phyloP scores from a whole-genome alignment of 2,888 invertebrate genomes.

The Chorisops tibialis region DNA sequence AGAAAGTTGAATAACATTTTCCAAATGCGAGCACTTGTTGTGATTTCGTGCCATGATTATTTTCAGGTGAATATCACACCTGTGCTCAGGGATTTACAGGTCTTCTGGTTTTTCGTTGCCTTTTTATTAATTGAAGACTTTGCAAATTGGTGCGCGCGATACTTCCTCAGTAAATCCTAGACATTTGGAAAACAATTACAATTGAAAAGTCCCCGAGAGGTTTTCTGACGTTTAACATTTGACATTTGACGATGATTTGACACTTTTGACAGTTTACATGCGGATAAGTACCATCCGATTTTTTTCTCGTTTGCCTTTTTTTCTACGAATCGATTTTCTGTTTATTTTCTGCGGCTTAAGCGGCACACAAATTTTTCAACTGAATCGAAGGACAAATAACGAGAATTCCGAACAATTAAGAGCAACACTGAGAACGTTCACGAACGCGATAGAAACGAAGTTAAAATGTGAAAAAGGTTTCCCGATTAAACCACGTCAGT shows the following conservation, averaged over 20 bases:
- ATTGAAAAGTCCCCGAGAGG: neutral
- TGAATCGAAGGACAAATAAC: no score
- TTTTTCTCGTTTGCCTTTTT: no score
- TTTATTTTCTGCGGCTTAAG: no score
- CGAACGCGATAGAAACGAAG: no score
- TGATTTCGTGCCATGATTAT: constrained; percentile 31
- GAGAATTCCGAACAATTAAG: no score
- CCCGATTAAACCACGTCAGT: no score
- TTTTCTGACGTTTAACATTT: constrained; percentile 15
- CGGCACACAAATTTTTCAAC: no score
- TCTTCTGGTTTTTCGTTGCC: no score
- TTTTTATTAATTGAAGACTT: no score
- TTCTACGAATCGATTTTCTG: no score
- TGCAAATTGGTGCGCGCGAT: neutral
- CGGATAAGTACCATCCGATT: neutral
- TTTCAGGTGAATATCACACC: neutral
- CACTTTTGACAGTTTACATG: constrained; percentile 23
- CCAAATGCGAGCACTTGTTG: constrained; percentile 35
- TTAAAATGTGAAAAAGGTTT: no score
- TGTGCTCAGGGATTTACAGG: neutral
- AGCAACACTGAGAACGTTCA: no score
- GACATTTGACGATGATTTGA: constrained; percentile 19
- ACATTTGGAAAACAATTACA: neutral
- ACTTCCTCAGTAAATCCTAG: neutral
- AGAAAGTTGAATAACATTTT: constrained; percentile 35